Percentiles rank a stretch among this genome's conserved stretches.
Conservation (phyloP, 2,797 vertebrate species). For the Catharus ustulatus region DNA sequence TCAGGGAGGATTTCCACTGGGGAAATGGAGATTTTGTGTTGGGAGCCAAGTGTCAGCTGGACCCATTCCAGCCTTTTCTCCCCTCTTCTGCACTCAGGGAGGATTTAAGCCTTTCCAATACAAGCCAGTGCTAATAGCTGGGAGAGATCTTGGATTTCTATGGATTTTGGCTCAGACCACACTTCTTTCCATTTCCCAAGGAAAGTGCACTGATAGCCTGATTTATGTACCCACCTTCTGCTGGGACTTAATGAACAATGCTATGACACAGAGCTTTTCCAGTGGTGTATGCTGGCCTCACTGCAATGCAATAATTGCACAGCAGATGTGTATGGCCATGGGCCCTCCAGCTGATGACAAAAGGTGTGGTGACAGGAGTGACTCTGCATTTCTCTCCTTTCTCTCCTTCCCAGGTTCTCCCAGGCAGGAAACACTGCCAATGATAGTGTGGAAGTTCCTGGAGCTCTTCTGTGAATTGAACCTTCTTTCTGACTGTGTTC, state of each 20-base stretch:
- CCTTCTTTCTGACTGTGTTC: background rate
- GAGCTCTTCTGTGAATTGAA: background rate
- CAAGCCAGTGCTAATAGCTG: background rate
- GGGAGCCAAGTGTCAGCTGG: background rate
- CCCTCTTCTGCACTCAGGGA: background rate
- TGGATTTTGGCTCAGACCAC: slow-evolving; percentile 10
- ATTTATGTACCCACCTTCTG: background rate
- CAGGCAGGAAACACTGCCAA: background rate
- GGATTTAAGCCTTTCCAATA: background rate
- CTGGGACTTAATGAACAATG: background rate
- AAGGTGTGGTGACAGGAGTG: background rate
- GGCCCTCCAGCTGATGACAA: background rate
- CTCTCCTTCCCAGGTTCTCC: background rate
- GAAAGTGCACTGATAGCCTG: background rate
- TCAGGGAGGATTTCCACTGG: background rate
- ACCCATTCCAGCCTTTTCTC: background rate
- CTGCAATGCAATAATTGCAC: background rate
- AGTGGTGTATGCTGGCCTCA: background rate
- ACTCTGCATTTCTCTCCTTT: background rate
- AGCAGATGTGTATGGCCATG: background rate
- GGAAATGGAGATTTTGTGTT: background rate
- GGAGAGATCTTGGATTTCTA: slow-evolving; percentile 23
- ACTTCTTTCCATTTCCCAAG: background rate
- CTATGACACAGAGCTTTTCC: background rate
- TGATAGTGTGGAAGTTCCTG: background rate